Conservation (phyloP, 2,113 vertebrate species). For the Xenopus tropicalis region DNA sequence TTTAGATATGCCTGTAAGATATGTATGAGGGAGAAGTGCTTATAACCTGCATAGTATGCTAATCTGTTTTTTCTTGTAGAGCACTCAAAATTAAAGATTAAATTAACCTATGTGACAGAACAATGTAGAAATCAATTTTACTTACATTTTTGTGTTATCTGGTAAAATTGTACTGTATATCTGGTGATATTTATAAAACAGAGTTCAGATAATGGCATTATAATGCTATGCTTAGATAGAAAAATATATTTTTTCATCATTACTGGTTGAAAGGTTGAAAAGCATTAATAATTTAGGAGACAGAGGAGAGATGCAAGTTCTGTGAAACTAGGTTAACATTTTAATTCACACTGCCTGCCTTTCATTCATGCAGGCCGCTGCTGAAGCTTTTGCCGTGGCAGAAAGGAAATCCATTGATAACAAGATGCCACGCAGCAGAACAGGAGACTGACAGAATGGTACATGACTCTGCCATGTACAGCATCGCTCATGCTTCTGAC, state of each 20-base stretch:
- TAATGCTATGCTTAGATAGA: too few relatives aligned
- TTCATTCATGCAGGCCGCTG: constrained; percentile 37
- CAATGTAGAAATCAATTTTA: too few relatives aligned
- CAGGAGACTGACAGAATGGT: constrained; percentile 25
- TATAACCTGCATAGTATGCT: too few relatives aligned
- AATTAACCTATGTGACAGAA: too few relatives aligned
- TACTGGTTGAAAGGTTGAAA: constrained; percentile 27
- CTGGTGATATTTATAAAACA: too few relatives aligned
- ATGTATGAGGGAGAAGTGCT: too few relatives aligned
- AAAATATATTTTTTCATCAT: constrained; percentile 6
- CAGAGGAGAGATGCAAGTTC: background rate
- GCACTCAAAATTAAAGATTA: too few relatives aligned
- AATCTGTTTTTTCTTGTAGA: too few relatives aligned
- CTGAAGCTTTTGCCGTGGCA: constrained; percentile 21
- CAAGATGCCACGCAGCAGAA: constrained; percentile 5
- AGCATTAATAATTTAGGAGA: background rate
- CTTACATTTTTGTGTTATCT: too few relatives aligned
- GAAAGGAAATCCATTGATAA: constrained; percentile 32
- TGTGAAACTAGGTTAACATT: constrained; percentile 17
- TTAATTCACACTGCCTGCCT: constrained; percentile 38
- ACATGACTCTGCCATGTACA: background rate
- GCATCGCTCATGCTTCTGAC: background rate
- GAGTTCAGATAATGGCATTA: too few relatives aligned
- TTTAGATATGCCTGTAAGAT: too few relatives aligned
- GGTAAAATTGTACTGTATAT: too few relatives aligned